Base-by-base conservation (phyloP, 2,797 vertebrate genomes). In the Glyptemys insculpta region DNA sequence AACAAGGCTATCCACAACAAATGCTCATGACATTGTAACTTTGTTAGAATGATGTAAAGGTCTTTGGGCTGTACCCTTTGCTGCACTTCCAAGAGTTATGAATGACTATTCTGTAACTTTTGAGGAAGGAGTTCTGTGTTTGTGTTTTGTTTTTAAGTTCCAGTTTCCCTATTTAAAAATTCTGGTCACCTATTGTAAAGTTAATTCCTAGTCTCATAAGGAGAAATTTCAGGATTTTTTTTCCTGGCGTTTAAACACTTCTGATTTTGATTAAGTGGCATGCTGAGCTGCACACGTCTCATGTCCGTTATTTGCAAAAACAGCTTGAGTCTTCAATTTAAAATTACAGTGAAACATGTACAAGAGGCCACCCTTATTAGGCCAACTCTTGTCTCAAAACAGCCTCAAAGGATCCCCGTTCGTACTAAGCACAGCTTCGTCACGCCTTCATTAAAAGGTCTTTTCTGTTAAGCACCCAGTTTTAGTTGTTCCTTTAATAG, bases 161-260 rank as follows among this genome's bases (percentile, higher is more conserved):
- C 8, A 41, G n/a, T 72, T 72, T 72, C 21, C 65, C 16, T 94
- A 56, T 29, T 62, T 52, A 47, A 16, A 27, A 1, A 11, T 85
- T 86, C 62, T 87, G 0, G 0, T 47, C 76, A 15, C 21, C 79
- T 89, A 18, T 57, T 89, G 72, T 47, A 34, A 92, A 88, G 25
- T 34, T 91, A 89, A 6, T 50, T 72, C 89, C 90, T 53, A 31
- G 59, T 72, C 93, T 95, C 41, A 47, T 78, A 49, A 49, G 15
- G 74, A 78, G 27, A 78, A 47, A 78, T 78, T 47, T 49, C 27
- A 47, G 27, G 49, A 0, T 89, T 89, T 65, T 49, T 82, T 96
- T 89, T 83, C 88, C 86, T 86, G 27, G 14, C 29, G 8, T 95
- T 81, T n/a, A 94, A 91, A 4, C 84, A 25, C 76, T 86, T 57